Percentiles rank a stretch among this genome's conserved stretches.
Conservation (phyloP, 2,113 vertebrate species). For the Chaetodon trifascialis region DNA sequence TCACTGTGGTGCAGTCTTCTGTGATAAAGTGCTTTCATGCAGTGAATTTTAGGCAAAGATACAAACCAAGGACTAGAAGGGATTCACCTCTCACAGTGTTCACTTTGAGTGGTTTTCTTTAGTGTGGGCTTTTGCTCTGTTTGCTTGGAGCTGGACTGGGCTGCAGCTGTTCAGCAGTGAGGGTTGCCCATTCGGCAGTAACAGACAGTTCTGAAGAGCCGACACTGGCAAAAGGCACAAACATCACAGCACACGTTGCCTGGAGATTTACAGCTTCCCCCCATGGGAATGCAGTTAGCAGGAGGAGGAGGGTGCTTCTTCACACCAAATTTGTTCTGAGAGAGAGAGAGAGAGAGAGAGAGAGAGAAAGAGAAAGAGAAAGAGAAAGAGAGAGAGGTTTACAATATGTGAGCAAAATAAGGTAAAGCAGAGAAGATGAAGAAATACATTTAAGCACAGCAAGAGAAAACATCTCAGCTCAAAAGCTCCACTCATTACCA, state of each 20-base stretch:
- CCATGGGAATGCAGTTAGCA: constrained; percentile 86
- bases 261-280: constrained; percentile 86
- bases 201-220: constrained; percentile 89
- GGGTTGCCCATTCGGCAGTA: constrained; percentile 87
- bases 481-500: not conserved
- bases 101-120: constrained; percentile 2
- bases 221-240: constrained; percentile 90
- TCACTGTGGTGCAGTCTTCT: constrained; percentile 23
- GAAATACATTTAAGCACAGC: no score
- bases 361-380: not conserved
- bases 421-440: not conserved
- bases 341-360: not conserved
- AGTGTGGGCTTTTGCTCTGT: not conserved
- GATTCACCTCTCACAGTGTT: not conserved
- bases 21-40: constrained; percentile 73
- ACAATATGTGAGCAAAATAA: not conserved
- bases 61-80: not conserved
- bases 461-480: not conserved
- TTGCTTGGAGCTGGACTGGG: not conserved
- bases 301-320: constrained; percentile 78
- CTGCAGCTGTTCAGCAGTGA: constrained; percentile 82
- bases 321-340: constrained; percentile 66
- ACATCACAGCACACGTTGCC: constrained; percentile 86
- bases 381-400: not conserved
- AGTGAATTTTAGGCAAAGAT: constrained; percentile 25